Evolutionary conservation across 2,888 invertebrate genomes (phyloP).

Genomic region (Drosophila barbarae): DNA sequence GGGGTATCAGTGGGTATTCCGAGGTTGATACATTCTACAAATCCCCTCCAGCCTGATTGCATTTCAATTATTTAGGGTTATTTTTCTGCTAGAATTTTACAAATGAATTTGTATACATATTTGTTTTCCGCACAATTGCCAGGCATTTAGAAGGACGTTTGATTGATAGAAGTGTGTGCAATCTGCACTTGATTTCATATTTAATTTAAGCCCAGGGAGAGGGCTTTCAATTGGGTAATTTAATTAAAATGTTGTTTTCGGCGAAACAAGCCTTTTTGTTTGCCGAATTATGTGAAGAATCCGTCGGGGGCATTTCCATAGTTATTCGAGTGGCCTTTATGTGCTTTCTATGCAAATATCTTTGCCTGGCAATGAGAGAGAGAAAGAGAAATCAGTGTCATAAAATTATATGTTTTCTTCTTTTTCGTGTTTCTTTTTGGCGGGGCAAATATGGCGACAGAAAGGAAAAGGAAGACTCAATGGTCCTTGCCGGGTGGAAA

Average conservation of each 20-base stretch:
- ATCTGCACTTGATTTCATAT: constrained; percentile 50
- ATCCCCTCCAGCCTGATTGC: constrained; percentile 21
- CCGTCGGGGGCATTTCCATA: constrained; percentile 31
- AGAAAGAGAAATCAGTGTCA: constrained; percentile 61
- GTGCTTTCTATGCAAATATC: constrained; percentile 66
- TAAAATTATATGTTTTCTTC: constrained; percentile 69
- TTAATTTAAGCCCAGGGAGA: constrained; percentile 52
- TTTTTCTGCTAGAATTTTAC: constrained; percentile 22
- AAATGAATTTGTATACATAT: constrained; percentile 37
- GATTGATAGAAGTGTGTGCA: constrained; percentile 56
- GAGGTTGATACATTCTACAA: neutral
- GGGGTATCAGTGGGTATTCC: constrained; percentile 13
- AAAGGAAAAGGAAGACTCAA: constrained; percentile 57
- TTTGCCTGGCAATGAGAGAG: neutral
- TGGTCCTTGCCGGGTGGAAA: constrained; percentile 57
- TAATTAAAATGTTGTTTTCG: constrained; percentile 38
- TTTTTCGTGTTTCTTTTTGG: constrained; percentile 53
- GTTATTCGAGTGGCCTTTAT: constrained; percentile 63
- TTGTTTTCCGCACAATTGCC: constrained; percentile 50
- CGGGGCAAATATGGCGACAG: constrained; percentile 72
- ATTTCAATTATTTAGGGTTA: constrained; percentile 34
- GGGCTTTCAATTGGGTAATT: constrained; percentile 32
- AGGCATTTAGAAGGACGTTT: constrained; percentile 56
- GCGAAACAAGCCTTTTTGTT: constrained; percentile 7
- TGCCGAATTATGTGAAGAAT: constrained; percentile 42